phyloP scores from a whole-genome alignment of 2,113 vertebrate genomes.

The Larimichthys crocea region DNA sequence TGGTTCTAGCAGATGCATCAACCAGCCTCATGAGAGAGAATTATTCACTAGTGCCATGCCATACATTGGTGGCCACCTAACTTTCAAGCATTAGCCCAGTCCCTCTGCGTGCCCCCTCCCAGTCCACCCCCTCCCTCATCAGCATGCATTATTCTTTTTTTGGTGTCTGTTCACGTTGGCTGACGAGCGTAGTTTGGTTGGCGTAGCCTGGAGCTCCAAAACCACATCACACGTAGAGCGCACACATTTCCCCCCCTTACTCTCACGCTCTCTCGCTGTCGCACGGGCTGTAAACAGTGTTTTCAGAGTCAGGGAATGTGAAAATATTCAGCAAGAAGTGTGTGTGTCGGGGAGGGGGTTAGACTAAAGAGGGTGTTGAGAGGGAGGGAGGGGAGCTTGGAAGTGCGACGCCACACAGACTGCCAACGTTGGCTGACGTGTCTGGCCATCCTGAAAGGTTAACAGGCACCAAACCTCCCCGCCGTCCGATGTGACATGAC shows the following conservation, averaged over 20 bases:
- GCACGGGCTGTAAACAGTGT: slow-evolving; percentile 66
- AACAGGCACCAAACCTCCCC: slow-evolving; percentile 52
- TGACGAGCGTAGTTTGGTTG: slow-evolving; percentile 54
- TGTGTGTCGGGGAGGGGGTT: not conserved
- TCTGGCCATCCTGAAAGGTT: slow-evolving; percentile 75
- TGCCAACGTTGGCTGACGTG: slow-evolving; percentile 45
- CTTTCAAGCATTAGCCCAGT: slow-evolving; percentile 64
- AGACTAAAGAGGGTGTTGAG: not conserved
- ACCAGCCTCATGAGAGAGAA: slow-evolving; percentile 71
- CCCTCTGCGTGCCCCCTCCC: not conserved
- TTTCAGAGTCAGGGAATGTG: slow-evolving; percentile 69
- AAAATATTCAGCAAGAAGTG: slow-evolving; percentile 69
- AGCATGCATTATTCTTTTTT: slow-evolving; percentile 79
- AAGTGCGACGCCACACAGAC: slow-evolving; percentile 37
- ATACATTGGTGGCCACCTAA: slow-evolving; percentile 56
- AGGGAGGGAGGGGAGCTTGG: not conserved
- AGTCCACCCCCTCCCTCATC: slow-evolving; percentile 47
- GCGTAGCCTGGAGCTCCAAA: slow-evolving; percentile 59
- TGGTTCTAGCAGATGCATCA: slow-evolving; percentile 42
- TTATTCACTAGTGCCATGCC: slow-evolving; percentile 72
- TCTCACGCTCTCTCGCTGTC: slow-evolving; percentile 41
- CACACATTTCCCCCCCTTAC: slow-evolving; percentile 14
- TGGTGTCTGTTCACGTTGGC: slow-evolving; percentile 61
- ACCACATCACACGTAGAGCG: slow-evolving; percentile 64
- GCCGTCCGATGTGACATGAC: slow-evolving; percentile 63